phyloP scores from a whole-genome alignment of 1,140 invertebrate species.

The Myzus persicae region DNA sequence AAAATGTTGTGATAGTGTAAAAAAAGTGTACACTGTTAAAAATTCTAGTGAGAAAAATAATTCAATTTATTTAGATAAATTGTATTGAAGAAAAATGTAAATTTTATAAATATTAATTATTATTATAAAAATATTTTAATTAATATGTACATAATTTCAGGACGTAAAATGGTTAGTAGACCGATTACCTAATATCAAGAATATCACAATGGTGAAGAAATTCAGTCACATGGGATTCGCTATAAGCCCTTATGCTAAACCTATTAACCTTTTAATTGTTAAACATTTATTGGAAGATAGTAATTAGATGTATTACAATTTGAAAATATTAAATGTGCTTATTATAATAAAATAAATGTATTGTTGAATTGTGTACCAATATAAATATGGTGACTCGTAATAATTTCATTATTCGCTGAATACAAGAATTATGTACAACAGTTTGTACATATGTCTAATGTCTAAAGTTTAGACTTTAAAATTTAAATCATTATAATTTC shows the following conservation, averaged over 20 bases:
- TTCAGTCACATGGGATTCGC: slow-evolving; percentile 28
- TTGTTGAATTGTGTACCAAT: background rate
- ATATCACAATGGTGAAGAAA: slow-evolving; percentile 32
- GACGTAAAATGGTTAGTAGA: slow-evolving; percentile 19
- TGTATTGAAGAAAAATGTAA: background rate
- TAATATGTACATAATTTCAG: background rate
- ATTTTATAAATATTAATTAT: background rate
- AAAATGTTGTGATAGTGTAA: too few relatives aligned
- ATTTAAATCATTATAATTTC: background rate
- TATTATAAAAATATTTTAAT: background rate
- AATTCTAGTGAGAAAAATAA: too few relatives aligned
- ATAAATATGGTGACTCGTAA: background rate
- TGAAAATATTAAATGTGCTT: background rate
- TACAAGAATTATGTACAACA: background rate
- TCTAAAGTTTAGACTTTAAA: too few relatives aligned
- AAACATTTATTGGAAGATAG: background rate
- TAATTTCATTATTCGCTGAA: background rate
- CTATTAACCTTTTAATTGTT: background rate
- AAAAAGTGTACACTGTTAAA: too few relatives aligned
- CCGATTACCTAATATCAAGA: slow-evolving; percentile 2
- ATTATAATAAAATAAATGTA: too few relatives aligned
- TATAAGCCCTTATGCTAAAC: slow-evolving; percentile 4
- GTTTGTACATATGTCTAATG: background rate
- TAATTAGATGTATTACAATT: background rate
- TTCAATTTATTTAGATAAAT: too few relatives aligned